Evolutionary conservation across 2,113 vertebrate genomes (phyloP).

Genomic region (Takifugu flavidus): DNA sequence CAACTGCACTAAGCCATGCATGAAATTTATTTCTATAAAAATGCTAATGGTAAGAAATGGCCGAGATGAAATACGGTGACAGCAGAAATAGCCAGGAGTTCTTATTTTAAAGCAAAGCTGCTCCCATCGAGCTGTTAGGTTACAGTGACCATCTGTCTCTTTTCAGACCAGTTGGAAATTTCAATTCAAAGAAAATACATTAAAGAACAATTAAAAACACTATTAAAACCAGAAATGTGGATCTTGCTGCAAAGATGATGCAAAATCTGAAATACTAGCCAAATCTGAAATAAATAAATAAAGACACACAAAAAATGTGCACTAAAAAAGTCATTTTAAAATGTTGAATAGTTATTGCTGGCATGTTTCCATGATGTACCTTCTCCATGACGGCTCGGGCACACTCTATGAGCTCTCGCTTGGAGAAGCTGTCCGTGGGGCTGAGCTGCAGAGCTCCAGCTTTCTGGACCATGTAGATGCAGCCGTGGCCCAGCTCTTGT

Average conservation of each 20-base stretch:
- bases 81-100: constrained; percentile 5
- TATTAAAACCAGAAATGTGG: no score
- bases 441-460: constrained; percentile 95
- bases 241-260: no score
- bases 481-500: constrained; percentile 94
- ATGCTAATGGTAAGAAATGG: constrained; percentile 23
- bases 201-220: background rate
- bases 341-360: background rate
- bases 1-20: background rate
- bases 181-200: background rate
- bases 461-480: constrained; percentile 97
- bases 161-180: background rate
- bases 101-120: constrained; percentile 1
- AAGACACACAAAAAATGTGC: background rate
- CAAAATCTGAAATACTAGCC: no score
- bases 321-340: background rate
- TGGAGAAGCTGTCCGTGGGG: constrained; percentile 94
- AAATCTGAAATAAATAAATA: background rate
- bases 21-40: constrained; percentile 19
- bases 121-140: background rate
- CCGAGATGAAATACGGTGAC: constrained; percentile 8
- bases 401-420: constrained; percentile 94
- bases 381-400: constrained; percentile 93
- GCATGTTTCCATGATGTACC: constrained; percentile 69
- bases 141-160: background rate